Percentiles rank a stretch among this genome's conserved stretches.
Conservation (phyloP, 2,888 invertebrate species). For the Drosophila ezoana region DNA sequence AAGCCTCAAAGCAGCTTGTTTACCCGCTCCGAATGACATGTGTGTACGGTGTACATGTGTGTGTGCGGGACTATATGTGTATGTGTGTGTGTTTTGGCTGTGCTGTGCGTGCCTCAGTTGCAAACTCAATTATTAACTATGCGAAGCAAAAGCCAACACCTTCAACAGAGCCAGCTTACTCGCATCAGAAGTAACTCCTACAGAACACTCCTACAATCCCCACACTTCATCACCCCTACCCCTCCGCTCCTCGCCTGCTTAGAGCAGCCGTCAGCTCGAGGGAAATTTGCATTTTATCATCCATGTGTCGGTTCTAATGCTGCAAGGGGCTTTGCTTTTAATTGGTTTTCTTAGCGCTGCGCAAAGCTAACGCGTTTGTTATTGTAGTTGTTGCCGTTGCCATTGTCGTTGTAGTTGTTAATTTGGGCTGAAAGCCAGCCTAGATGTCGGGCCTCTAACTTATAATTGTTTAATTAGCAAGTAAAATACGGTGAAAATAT, state of each 20-base stretch:
- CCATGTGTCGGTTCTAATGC: slow-evolving; percentile 53
- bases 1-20: slow-evolving; percentile 50
- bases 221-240: background rate
- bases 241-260: background rate
- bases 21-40: slow-evolving; percentile 6
- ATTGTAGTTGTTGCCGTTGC: slow-evolving; percentile 3
- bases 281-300: slow-evolving; percentile 81
- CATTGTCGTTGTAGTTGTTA: slow-evolving; percentile 49
- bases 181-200: slow-evolving; percentile 49
- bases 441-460: slow-evolving; percentile 47
- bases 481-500: slow-evolving; percentile 71
- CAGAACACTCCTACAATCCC: background rate
- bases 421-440: slow-evolving; percentile 47
- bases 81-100: slow-evolving; percentile 18
- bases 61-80: slow-evolving; percentile 5
- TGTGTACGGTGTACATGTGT: slow-evolving; percentile 12
- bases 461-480: slow-evolving; percentile 79
- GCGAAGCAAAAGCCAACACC: slow-evolving; percentile 71
- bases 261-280: slow-evolving; percentile 54
- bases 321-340: slow-evolving; percentile 72
- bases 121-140: slow-evolving; percentile 79
- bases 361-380: background rate
- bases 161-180: slow-evolving; percentile 47
- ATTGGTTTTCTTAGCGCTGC: slow-evolving; percentile 65
- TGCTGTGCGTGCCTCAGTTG: slow-evolving; percentile 71